A percentile compares a stretch with the other conserved stretches of the same genome.
These are phyloP conservation scores for Champsocephalus esox DNA, from an alignment of 2,797 vertebrate species.

Conservation along the genomic window DNA sequence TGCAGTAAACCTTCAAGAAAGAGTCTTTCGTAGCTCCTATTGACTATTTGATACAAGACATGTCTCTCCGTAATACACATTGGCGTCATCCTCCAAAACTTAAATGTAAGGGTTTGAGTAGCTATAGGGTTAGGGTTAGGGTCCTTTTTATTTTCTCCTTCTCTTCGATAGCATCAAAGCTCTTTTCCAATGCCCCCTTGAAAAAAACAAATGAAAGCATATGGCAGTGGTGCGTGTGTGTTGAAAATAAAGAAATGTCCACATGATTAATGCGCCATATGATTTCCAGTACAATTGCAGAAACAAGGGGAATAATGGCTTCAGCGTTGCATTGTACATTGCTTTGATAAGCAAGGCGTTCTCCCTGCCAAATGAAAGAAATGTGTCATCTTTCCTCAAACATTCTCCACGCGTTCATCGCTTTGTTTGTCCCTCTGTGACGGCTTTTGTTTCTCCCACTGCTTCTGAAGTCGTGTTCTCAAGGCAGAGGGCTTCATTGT, in stretches of 20 bases:
- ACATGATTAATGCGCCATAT: constrained; percentile 73
- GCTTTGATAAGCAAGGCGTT: constrained; percentile 71
- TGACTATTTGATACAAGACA: constrained; percentile 38
- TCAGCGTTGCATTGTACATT: constrained; percentile 32
- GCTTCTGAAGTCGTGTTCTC: constrained; percentile 49
- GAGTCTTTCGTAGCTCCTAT: constrained; percentile 11
- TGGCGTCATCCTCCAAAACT: constrained; percentile 47
- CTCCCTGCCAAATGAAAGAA: constrained; percentile 64
- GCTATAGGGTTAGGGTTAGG: not conserved
- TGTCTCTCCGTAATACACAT: constrained; percentile 28
- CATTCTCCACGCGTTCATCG: constrained; percentile 58
- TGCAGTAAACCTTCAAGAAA: constrained; percentile 25
- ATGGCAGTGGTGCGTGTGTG: constrained; percentile 37
- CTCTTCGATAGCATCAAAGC: constrained; percentile 57
- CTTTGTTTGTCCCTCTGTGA: constrained; percentile 64
- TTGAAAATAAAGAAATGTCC: constrained; percentile 66
- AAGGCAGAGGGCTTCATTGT: constrained; percentile 58
- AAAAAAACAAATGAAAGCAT: constrained; percentile 66
- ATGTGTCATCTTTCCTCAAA: constrained; percentile 67
- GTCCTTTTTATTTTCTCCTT: constrained; percentile 17
- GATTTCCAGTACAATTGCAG: constrained; percentile 60
- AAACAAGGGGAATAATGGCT: constrained; percentile 65
- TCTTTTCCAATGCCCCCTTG: constrained; percentile 48
- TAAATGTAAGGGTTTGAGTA: no score
- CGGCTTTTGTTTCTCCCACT: constrained; percentile 73